Evolutionary conservation across 2,888 invertebrate genomes (phyloP).

Genomic region (Xanthia togata): DNA sequence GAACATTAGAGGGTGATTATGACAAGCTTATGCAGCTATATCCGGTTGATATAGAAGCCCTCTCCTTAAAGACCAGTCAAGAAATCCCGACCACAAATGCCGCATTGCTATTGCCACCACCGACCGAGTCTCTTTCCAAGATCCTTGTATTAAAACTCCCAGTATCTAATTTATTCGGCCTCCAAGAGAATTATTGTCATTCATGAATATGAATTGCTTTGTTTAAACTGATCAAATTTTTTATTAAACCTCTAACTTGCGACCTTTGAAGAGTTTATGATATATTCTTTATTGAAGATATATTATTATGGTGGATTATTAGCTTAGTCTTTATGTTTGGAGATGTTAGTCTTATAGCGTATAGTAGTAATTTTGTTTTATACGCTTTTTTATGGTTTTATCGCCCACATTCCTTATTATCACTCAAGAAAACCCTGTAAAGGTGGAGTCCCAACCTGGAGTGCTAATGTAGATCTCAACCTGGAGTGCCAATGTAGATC

Average conservation of each 20-base stretch:
- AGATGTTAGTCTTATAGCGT: background rate
- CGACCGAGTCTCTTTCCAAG: slow-evolving; percentile 6
- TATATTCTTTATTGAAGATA: slow-evolving; percentile 68
- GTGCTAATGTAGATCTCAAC: too few relatives aligned
- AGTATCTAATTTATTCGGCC: slow-evolving; percentile 68
- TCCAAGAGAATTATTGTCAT: slow-evolving; percentile 75
- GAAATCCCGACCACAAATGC: background rate
- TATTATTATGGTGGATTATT: slow-evolving; percentile 46
- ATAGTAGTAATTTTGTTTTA: slow-evolving; percentile 6
- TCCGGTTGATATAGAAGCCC: background rate
- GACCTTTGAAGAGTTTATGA: slow-evolving; percentile 45
- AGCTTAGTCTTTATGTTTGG: slow-evolving; percentile 27
- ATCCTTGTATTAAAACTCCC: slow-evolving; percentile 48
- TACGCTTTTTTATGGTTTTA: slow-evolving; percentile 8
- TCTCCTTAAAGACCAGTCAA: background rate
- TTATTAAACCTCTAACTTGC: slow-evolving; percentile 69
- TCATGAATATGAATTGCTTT: slow-evolving; percentile 82
- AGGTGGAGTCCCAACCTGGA: background rate
- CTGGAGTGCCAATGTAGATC: background rate
- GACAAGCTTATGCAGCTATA: background rate
- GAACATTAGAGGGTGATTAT: too few relatives aligned
- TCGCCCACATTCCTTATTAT: background rate
- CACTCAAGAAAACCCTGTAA: too few relatives aligned
- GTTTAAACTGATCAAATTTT: slow-evolving; percentile 79
- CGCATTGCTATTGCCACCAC: slow-evolving; percentile 8